Evolutionary conservation across 2,797 vertebrate genomes (phyloP), one percentile per base, ranked within the genome.

Genomic region (Onychomys leucogaster): DNA sequence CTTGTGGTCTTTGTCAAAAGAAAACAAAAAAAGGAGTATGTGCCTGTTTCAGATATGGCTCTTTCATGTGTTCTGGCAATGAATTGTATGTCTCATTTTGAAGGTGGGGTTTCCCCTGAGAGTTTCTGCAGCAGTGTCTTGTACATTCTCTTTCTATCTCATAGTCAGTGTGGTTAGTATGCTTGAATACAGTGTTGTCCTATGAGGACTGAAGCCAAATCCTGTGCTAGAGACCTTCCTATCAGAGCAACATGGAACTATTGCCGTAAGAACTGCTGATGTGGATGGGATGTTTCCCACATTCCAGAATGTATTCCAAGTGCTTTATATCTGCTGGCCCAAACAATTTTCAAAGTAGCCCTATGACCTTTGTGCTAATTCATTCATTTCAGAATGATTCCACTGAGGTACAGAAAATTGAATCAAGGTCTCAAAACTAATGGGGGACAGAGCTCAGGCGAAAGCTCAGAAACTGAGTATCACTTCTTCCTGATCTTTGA

Each of bases 391-490:
- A 81, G 8, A 16, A 67, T 81, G 61, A 81, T 91, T 27, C 90
- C 75, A 77, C 14, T 63, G 37, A 95, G 16, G 32, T 7, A 37
- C 19, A 89, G 41, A 76, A 34, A 76, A 27, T 3, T 85, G 67
- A 86, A 32, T 76, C 90, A 77, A 52, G 25, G 17, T 89, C 34
- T 71, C 34, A 71, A 92, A 96, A 43, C 6, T 57, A 89, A 0
- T 85, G 61, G 84, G 41, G 0, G 25, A 10, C 1, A 88, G 16
- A 61, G 2, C 29, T 87, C 84, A 93, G 5, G 78, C 88, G 90
- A 86, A 83, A 90, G 92, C 55, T 82, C 32, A 80, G 67, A 92
- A 82, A 65, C 80, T 90, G 25, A 46, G 10, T 83, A 43, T 84
- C 13, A 57, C 0, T 17, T 90, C 9, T 13, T 61, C 19, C 78